phyloP scores from a whole-genome alignment of 2,113 vertebrate genomes.

The Lutjanus erythropterus region DNA sequence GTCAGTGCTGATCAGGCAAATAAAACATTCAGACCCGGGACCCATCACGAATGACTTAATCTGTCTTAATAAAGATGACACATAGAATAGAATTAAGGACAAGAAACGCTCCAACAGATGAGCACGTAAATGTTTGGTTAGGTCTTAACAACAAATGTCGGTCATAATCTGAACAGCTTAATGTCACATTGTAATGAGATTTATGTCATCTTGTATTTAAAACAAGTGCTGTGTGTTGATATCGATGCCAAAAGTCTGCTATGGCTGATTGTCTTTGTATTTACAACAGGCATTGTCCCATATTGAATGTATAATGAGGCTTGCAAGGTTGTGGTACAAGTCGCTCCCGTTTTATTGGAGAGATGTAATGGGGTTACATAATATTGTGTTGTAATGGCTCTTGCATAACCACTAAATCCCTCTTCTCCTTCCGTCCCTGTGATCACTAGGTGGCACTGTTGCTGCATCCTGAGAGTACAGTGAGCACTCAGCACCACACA shows the following conservation, averaged over 20 bases:
- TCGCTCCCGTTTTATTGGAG: slow-evolving; percentile 71
- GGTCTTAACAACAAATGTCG: background rate
- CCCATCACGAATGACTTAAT: background rate
- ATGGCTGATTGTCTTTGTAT: background rate
- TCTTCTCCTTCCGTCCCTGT: slow-evolving; percentile 19
- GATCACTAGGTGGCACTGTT: slow-evolving; percentile 79
- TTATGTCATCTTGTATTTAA: background rate
- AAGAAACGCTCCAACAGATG: background rate
- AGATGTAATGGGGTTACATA: slow-evolving; percentile 83
- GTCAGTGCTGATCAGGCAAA: slow-evolving; percentile 37
- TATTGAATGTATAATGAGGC: slow-evolving; percentile 40
- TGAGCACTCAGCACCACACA: slow-evolving; percentile 20
- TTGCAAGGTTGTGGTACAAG: slow-evolving; percentile 60
- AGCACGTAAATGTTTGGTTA: background rate
- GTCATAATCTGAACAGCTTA: background rate
- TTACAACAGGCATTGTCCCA: slow-evolving; percentile 9
- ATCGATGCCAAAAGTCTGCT: background rate
- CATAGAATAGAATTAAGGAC: too few species aligned
- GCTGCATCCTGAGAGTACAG: slow-evolving; percentile 24
- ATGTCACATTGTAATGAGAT: background rate
- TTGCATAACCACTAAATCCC: slow-evolving; percentile 84
- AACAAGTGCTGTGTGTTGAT: background rate
- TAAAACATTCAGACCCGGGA: slow-evolving; percentile 9
- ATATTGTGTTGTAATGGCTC: slow-evolving; percentile 84
- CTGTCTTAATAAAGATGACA: background rate